Conservation (phyloP, 1,140 invertebrate genomes). For the Rhyacophila brunnea region DNA sequence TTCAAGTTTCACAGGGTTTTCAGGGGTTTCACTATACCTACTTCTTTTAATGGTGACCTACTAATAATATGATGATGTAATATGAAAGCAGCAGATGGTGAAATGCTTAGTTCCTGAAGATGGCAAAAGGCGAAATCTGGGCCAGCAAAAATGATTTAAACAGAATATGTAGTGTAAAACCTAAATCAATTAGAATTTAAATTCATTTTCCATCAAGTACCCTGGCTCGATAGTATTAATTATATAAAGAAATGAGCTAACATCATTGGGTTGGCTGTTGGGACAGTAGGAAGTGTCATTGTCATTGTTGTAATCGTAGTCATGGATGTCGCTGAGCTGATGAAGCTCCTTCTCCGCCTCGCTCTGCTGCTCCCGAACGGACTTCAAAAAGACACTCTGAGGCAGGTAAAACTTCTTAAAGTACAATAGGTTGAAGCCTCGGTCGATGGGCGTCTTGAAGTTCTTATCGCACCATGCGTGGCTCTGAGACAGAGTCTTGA, state of each 20-base stretch:
- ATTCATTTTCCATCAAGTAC: too few relatives aligned
- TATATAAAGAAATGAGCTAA: not conserved
- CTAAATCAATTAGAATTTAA: too few relatives aligned
- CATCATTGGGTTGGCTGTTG: conserved; percentile 40
- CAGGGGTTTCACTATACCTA: too few relatives aligned
- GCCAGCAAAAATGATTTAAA: too few relatives aligned
- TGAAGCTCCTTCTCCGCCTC: conserved; percentile 29
- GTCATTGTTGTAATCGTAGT: conserved; percentile 56
- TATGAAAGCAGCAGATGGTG: too few relatives aligned
- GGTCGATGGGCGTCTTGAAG: conserved; percentile 50
- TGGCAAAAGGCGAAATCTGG: too few relatives aligned
- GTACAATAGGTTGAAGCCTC: conserved; percentile 34
- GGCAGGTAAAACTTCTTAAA: conserved; percentile 29
- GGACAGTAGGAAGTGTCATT: conserved; percentile 55
- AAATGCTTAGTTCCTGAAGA: too few relatives aligned
- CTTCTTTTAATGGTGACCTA: too few relatives aligned
- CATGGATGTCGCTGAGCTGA: conserved; percentile 39
- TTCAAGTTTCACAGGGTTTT: too few relatives aligned
- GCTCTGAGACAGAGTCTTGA: conserved; percentile 48
- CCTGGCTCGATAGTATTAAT: not conserved
- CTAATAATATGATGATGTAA: too few relatives aligned
- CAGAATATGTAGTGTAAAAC: too few relatives aligned
- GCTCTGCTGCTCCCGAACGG: conserved; percentile 6
- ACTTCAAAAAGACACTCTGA: conserved; percentile 19
- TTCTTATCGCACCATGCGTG: conserved; percentile 51